phyloP scores from a whole-genome alignment of 1,140 invertebrate genomes.

The Pseudobourletiella spinata region DNA sequence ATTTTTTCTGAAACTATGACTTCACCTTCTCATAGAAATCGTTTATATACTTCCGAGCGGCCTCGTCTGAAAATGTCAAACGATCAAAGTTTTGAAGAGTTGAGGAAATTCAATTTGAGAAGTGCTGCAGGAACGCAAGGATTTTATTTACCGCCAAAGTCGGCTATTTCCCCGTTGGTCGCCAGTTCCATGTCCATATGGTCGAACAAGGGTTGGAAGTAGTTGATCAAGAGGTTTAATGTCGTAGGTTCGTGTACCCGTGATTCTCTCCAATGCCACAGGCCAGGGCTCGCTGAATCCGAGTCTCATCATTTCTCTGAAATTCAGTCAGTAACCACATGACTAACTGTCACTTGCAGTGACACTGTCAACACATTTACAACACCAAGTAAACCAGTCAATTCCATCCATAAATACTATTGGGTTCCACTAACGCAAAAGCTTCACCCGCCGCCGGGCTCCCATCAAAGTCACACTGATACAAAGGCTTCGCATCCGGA shows the following conservation, averaged over 20 bases:
- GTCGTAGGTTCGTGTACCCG: constrained; percentile 40
- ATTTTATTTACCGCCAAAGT: constrained; percentile 27
- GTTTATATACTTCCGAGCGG: too few relatives aligned
- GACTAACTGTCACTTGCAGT: too few relatives aligned
- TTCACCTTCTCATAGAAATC: too few relatives aligned
- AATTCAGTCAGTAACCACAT: too few relatives aligned
- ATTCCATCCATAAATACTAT: too few relatives aligned
- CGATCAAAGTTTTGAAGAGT: too few relatives aligned
- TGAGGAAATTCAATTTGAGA: too few relatives aligned
- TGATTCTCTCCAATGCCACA: constrained; percentile 41
- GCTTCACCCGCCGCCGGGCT: constrained; percentile 42
- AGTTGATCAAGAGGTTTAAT: constrained; percentile 38
- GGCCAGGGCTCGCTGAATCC: constrained; percentile 45
- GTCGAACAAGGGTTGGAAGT: constrained; percentile 35
- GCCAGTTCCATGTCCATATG: constrained; percentile 26
- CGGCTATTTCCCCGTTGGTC: not conserved
- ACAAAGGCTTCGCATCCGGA: constrained; percentile 40
- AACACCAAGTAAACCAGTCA: too few relatives aligned
- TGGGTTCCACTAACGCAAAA: constrained; percentile 39
- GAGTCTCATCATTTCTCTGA: constrained; percentile 42
- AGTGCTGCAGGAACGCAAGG: too few relatives aligned
- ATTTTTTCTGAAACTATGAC: too few relatives aligned
- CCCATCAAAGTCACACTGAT: constrained; percentile 52
- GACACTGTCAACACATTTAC: too few relatives aligned
- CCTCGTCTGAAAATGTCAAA: too few relatives aligned